Evolutionary conservation across 1,140 invertebrate genomes (phyloP), one percentile per base, ranked within the genome.

Genomic region (Nasonia giraulti): DNA sequence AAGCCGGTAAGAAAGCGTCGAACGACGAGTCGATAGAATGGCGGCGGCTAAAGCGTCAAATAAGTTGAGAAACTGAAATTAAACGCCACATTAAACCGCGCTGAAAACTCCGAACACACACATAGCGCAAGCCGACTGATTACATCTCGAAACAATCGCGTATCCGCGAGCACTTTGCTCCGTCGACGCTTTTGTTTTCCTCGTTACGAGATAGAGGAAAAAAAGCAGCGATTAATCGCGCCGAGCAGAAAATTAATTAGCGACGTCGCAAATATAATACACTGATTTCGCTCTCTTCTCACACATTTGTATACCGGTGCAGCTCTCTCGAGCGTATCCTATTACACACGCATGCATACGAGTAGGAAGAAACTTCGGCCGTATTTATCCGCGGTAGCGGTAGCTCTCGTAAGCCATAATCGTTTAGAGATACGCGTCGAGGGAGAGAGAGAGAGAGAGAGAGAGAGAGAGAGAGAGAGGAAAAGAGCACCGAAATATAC

Each of bases 401-500:
- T 27, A 17, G n/a, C 82, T 75, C 74, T 75, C 82, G 82, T 78
- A 71, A 84, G 73, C 76, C 75, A 78, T 84, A 84, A 84, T 78
- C 75, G 75, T 83, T 83, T 77, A 83, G 82, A 83, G 82, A 83
- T 84, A 84, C 55, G 44, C 12, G 20, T n/a, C 33, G 12, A 11
- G 37, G 6, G 73, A 75, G 31, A 4, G 20, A 75, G 31, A 69
- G 12, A 69, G 6, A 23, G 68, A 11, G 68, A 3, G 8, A 6
- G 6, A 2, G 73, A 75, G 31, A 4, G 20, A 75, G 31, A 69
- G 12, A 69, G 6, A 23, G 68, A 11, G 68, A 3, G 8, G 0
- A 0, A 2, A 5, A 5, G 23, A 11, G 27, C 8, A 37, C 71
- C 68, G 11, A 71, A 71, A 71, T 71, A 71, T 31, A 69, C 11